Conservation (phyloP, 23 tunicate species). For the Trididemnum miniatum region DNA sequence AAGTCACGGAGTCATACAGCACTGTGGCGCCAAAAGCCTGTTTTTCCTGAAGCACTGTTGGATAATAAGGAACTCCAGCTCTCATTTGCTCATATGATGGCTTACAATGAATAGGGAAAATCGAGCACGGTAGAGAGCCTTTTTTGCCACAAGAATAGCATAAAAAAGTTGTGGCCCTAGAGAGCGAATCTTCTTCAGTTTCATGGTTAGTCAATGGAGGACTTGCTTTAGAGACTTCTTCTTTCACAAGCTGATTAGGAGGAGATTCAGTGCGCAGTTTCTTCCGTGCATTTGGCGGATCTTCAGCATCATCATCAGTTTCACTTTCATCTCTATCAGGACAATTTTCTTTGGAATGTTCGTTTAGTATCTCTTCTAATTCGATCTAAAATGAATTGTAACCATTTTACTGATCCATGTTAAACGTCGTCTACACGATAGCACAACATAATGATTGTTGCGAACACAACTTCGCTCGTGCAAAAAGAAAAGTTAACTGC, state of each 20-base stretch:
- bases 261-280: not conserved
- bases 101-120: slow-evolving; percentile 56
- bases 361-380: slow-evolving; percentile 85
- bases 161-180: not conserved
- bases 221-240: not conserved
- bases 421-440: too few species aligned
- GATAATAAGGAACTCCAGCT: slow-evolving; percentile 63
- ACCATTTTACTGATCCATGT: too few species aligned
- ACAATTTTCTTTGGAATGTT: slow-evolving; percentile 62
- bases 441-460: too few species aligned
- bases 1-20: slow-evolving; percentile 35
- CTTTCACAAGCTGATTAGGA: not conserved
- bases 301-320: slow-evolving; percentile 34
- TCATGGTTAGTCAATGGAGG: not conserved
- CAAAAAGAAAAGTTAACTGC: too few species aligned
- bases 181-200: not conserved
- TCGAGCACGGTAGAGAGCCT: not conserved
- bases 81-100: slow-evolving; percentile 72
- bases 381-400: slow-evolving; percentile 78
- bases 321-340: slow-evolving; percentile 33
- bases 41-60: slow-evolving; percentile 22
- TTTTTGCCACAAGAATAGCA: slow-evolving; percentile 67
- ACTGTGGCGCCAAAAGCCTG: slow-evolving; percentile 27
- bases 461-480: too few species aligned
- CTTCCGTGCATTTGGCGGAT: not conserved